These are phyloP conservation scores for Agrochola macilenta DNA, from an alignment of 2,888 invertebrate species.

Conservation along the genomic window DNA sequence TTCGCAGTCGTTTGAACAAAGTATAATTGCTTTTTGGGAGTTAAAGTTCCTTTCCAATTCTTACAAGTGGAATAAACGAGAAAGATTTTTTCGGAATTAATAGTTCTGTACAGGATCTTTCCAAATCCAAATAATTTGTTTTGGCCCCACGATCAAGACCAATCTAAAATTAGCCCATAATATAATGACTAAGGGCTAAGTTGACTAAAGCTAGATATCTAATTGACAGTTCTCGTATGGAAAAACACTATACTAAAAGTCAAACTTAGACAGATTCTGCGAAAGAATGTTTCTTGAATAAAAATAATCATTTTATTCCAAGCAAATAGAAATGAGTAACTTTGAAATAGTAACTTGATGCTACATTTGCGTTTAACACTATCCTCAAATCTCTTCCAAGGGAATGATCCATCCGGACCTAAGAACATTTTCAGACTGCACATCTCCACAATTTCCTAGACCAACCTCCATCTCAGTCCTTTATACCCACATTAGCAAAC, in stretches of 20 bases:
- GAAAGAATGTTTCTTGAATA: background rate
- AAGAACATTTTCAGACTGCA: background rate
- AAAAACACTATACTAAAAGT: background rate
- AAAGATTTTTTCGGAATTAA: background rate
- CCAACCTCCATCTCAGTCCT: conserved; percentile 18
- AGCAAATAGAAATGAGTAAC: no score
- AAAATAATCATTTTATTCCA: background rate
- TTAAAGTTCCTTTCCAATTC: background rate
- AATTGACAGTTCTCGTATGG: background rate
- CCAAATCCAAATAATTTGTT: background rate
- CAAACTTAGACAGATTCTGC: background rate
- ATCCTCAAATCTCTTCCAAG: background rate
- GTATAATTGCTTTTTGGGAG: background rate
- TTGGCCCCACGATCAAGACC: background rate
- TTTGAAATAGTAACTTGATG: background rate
- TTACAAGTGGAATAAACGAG: background rate
- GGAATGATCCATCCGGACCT: background rate
- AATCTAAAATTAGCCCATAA: no score
- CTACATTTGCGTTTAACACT: background rate
- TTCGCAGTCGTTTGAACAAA: conserved; percentile 25
- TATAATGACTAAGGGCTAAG: background rate
- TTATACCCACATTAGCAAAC: conserved; percentile 48
- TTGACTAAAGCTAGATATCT: background rate
- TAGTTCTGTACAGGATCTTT: background rate
- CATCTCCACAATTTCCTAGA: background rate